Conservation (phyloP, 2,113 vertebrate genomes). For the Mobula hypostoma region DNA sequence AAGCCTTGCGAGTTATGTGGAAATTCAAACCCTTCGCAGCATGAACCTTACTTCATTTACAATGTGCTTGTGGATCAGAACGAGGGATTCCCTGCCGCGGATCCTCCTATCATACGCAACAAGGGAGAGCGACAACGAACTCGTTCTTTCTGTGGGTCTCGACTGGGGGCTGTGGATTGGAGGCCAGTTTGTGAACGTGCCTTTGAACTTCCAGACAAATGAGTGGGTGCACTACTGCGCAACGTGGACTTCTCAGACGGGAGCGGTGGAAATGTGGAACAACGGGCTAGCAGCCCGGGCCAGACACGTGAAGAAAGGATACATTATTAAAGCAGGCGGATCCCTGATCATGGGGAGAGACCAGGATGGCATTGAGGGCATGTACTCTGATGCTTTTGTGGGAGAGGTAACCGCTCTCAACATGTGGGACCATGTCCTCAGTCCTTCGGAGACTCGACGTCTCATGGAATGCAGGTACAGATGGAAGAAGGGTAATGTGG, state of each 20-base stretch:
- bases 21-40: constrained; percentile 47
- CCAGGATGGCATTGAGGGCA: constrained; percentile 60
- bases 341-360: constrained; percentile 61
- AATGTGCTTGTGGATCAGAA: constrained; percentile 58
- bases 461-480: constrained; percentile 55
- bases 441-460: constrained; percentile 50
- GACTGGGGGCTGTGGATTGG: constrained; percentile 63
- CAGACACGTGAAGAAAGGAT: constrained; percentile 51
- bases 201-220: constrained; percentile 46
- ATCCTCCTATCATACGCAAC: constrained; percentile 67
- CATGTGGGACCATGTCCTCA: constrained; percentile 65
- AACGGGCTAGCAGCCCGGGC: constrained; percentile 56
- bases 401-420: constrained; percentile 62
- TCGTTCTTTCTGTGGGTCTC: constrained; percentile 53
- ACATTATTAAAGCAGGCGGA: constrained; percentile 52
- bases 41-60: constrained; percentile 65
- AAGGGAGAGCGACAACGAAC: constrained; percentile 56
- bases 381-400: constrained; percentile 55
- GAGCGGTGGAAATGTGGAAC: constrained; percentile 56
- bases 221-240: constrained; percentile 67
- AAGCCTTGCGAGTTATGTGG: constrained; percentile 55
- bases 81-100: constrained; percentile 42
- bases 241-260: constrained; percentile 61
- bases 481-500: constrained; percentile 53
- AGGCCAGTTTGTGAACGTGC: constrained; percentile 60